Evolutionary conservation across 1,140 invertebrate species (phyloP).

Genomic region (Pseudomyrmex sp.): DNA sequence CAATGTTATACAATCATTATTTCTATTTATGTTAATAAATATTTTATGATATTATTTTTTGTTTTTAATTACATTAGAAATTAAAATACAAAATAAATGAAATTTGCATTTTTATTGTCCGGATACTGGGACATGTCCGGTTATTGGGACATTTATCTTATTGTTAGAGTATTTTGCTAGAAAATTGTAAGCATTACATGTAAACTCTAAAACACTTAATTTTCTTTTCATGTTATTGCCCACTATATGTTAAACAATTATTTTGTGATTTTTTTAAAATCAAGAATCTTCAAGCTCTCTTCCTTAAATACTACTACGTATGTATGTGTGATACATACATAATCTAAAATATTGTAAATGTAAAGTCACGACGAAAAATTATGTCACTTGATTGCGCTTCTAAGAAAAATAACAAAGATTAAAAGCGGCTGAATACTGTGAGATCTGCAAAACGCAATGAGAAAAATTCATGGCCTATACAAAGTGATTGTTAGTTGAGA

Average conservation of each 20-base stretch:
- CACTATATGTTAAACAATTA: no score
- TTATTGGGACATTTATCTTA: no score
- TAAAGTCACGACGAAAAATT: constrained; percentile 64
- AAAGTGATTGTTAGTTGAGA: not conserved
- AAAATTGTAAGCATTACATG: no score
- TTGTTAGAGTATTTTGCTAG: no score
- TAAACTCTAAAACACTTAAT: no score
- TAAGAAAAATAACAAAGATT: not conserved
- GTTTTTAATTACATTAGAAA: no score
- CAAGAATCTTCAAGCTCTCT: not conserved
- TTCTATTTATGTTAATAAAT: not conserved
- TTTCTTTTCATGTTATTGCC: no score
- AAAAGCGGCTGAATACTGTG: constrained; percentile 6
- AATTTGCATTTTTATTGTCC: no score
- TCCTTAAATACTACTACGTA: constrained; percentile 2
- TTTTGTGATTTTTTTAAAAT: not conserved
- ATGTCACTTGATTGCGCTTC: constrained; percentile 42
- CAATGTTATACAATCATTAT: not conserved
- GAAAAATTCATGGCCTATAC: constrained; percentile 25
- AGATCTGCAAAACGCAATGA: constrained; percentile 9
- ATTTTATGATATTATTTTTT: not conserved
- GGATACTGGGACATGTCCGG: no score
- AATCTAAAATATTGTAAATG: no score
- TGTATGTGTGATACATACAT: constrained; percentile 38
- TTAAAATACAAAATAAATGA: no score